A percentile compares a stretch with the other conserved stretches of the same genome.
These are phyloP conservation scores for Telmatochromis sp. DNA, from an alignment of 2,113 vertebrate genomes.

Conservation along the genomic window DNA sequence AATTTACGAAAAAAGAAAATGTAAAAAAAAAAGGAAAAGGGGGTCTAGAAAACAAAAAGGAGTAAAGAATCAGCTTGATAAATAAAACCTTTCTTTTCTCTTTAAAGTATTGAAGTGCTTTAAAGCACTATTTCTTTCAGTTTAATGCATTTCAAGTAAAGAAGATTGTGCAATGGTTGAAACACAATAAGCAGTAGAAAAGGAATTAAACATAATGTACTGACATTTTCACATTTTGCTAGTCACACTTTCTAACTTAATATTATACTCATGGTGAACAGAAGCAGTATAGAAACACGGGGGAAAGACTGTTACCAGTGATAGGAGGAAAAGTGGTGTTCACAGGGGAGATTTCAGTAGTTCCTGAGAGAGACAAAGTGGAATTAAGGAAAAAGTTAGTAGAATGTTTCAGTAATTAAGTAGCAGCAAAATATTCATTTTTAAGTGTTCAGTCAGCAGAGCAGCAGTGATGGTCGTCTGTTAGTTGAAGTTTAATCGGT, in stretches of 20 bases:
- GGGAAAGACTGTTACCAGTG: slow-evolving; percentile 22
- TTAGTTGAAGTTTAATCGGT: neutral
- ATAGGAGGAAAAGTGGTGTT: neutral
- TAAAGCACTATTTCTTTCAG: neutral
- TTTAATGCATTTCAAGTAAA: neutral
- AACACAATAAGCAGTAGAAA: neutral
- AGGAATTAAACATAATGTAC: neutral
- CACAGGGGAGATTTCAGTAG: neutral
- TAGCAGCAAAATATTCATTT: neutral
- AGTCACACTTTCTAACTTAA: neutral
- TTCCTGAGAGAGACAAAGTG: slow-evolving; percentile 7
- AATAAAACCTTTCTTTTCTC: neutral
- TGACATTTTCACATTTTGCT: neutral
- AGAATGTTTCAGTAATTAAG: neutral
- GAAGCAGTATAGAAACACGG: neutral
- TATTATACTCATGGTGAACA: neutral
- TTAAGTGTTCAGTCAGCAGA: neutral
- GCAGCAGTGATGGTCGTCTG: neutral
- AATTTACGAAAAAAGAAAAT: neutral
- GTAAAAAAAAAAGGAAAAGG: neutral
- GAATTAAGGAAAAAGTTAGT: slow-evolving; percentile 4
- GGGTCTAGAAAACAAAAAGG: neutral
- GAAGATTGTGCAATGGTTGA: neutral
- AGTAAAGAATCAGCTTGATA: neutral
- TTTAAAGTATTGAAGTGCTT: neutral